A percentile compares a stretch with the other conserved stretches of the same genome.
These are phyloP conservation scores for Dendropsophus ebraccatus DNA, from an alignment of 2,113 vertebrate species.

Conservation along the genomic window DNA sequence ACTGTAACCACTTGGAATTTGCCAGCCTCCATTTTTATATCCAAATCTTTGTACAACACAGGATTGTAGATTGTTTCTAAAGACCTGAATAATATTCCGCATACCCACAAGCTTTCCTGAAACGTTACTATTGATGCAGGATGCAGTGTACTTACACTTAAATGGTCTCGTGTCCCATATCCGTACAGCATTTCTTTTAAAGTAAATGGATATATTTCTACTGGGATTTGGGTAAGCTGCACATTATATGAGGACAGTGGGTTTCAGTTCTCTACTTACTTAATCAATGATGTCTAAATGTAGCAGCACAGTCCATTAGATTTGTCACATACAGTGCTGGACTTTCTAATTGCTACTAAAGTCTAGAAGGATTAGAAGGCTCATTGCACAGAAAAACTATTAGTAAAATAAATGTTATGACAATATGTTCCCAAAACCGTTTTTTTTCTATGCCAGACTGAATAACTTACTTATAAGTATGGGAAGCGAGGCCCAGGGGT, in stretches of 20 bases:
- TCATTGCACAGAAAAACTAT: constrained; percentile 58
- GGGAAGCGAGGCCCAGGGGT: neutral
- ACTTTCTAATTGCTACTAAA: constrained; percentile 57
- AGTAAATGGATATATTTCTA: constrained; percentile 32
- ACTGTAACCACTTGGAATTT: neutral
- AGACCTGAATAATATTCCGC: neutral
- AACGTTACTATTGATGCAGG: neutral
- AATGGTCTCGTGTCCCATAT: neutral
- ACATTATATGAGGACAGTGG: constrained; percentile 45
- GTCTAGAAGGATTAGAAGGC: constrained; percentile 55
- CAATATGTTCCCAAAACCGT: constrained; percentile 42
- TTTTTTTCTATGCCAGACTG: constrained; percentile 15
- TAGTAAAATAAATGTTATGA: constrained; percentile 57
- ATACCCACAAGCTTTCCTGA: neutral
- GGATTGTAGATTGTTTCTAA: neutral
- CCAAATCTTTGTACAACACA: neutral
- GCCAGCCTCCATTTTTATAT: neutral
- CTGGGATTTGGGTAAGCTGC: constrained; percentile 28
- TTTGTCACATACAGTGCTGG: constrained; percentile 50
- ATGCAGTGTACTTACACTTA: neutral
- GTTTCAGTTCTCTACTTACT: constrained; percentile 11
- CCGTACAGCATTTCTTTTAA: neutral
- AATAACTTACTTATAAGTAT: constrained; percentile 18
- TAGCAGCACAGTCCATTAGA: constrained; percentile 53
- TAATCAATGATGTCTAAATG: constrained; percentile 56